Evolutionary conservation across 2,797 vertebrate species (phyloP).

Genomic region (Sternarchorhynchus goeldii): DNA sequence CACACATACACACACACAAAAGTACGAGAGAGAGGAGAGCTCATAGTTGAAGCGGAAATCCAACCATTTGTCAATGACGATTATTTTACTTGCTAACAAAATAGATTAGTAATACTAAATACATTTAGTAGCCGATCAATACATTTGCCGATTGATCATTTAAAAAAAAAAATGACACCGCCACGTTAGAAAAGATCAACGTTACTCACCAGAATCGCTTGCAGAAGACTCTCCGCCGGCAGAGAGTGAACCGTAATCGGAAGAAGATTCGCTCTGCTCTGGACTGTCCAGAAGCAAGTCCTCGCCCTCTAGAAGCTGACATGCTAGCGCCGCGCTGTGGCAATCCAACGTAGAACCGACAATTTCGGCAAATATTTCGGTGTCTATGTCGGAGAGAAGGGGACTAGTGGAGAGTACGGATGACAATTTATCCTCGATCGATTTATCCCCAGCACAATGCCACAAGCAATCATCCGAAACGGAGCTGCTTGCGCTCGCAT

Average conservation of each 20-base stretch:
- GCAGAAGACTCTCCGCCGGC: constrained; percentile 71
- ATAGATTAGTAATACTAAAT: too few species aligned
- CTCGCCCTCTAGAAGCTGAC: constrained; percentile 56
- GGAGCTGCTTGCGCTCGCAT: background rate
- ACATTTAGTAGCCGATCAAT: background rate
- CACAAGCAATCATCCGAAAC: constrained; percentile 70
- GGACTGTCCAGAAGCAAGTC: constrained; percentile 62
- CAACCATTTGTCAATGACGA: too few species aligned
- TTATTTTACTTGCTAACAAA: too few species aligned
- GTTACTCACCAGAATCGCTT: constrained; percentile 78
- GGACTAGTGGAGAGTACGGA: constrained; percentile 74
- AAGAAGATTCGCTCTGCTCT: constrained; percentile 69
- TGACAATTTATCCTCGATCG: constrained; percentile 70
- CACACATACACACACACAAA: too few species aligned
- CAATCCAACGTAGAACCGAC: constrained; percentile 75
- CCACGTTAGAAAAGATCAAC: background rate
- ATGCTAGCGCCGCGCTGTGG: constrained; percentile 56
- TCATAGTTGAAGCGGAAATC: too few species aligned
- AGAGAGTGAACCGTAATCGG: constrained; percentile 72
- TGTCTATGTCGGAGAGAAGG: constrained; percentile 77
- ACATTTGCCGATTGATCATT: background rate
- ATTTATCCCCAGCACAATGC: constrained; percentile 65
- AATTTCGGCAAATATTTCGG: constrained; percentile 78
- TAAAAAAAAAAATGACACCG: background rate
- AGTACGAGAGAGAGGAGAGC: too few species aligned